phyloP scores from a whole-genome alignment of 2,888 invertebrate species.

The Nomada hirtipes region DNA sequence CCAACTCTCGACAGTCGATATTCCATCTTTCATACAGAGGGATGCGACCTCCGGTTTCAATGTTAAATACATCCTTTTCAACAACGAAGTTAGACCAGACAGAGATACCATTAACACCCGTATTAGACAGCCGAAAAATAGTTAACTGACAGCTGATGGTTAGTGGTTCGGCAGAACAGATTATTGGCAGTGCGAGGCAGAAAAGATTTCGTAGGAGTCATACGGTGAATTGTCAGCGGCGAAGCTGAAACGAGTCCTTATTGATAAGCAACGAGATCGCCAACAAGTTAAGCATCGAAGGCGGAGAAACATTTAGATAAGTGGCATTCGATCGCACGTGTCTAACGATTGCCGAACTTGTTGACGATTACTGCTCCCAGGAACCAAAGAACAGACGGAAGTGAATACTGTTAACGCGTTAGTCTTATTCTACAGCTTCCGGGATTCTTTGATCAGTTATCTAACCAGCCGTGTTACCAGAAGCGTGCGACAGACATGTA shows the following conservation, averaged over 20 bases:
- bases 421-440: background rate
- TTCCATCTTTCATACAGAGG: conserved; percentile 51
- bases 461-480: conserved; percentile 11
- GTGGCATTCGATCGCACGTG: too few relatives aligned
- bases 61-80: conserved; percentile 51
- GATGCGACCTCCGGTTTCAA: conserved; percentile 61
- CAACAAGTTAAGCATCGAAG: conserved; percentile 7
- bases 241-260: conserved; percentile 43
- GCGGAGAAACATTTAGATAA: background rate
- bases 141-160: conserved; percentile 76
- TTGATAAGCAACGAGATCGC: conserved; percentile 5
- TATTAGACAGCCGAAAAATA: conserved; percentile 69
- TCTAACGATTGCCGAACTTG: background rate
- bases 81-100: conserved; percentile 66
- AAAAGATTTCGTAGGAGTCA: conserved; percentile 69
- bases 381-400: conserved; percentile 27
- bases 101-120: conserved; percentile 73
- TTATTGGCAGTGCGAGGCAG: conserved; percentile 82
- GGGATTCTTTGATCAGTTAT: background rate
- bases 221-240: conserved; percentile 59
- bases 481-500: background rate
- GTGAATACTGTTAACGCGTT: conserved; percentile 24
- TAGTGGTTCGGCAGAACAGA: conserved; percentile 81
- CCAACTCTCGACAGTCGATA: conserved; percentile 26
- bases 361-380: conserved; percentile 14